A percentile compares a stretch with the other conserved stretches of the same genome.
These are phyloP conservation scores for Sebastes alutus DNA, from an alignment of 2,797 vertebrate species.

Conservation along the genomic window DNA sequence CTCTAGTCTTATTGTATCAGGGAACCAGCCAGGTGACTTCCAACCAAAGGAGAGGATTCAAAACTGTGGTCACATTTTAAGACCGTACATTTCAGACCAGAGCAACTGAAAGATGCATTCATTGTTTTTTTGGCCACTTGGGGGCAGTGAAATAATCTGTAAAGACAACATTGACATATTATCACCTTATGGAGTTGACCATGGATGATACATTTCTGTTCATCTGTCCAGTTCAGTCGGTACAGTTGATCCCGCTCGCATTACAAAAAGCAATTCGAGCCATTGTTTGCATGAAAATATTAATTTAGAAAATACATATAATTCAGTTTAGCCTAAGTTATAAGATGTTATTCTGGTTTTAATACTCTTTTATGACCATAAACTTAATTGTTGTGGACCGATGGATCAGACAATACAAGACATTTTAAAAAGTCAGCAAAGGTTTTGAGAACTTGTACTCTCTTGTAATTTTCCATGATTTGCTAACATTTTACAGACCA, in stretches of 20 bases:
- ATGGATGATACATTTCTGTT: not conserved
- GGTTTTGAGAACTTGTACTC: not conserved
- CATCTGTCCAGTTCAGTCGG: not conserved
- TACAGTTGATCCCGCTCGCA: not conserved
- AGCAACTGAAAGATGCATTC: not conserved
- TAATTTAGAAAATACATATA: not conserved
- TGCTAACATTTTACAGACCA: not conserved
- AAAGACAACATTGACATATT: not conserved
- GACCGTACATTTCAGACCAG: not conserved
- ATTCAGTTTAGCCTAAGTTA: not conserved
- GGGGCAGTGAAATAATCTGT: not conserved
- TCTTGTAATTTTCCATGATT: not conserved
- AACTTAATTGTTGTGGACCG: not conserved
- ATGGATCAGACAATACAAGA: not conserved
- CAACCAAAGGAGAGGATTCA: not conserved
- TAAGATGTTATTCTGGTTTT: not conserved
- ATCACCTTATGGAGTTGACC: not conserved
- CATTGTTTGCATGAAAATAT: not conserved
- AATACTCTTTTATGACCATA: not conserved
- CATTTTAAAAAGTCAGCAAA: not conserved
- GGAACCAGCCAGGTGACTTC: slow-evolving; percentile 10
- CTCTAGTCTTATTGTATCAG: slow-evolving; percentile 5
- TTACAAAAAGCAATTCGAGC: not conserved
- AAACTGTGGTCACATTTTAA: not conserved
- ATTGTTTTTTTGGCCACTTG: not conserved